Conservation (phyloP, 2,797 vertebrate species). For the Premnoplex brunnescens region DNA sequence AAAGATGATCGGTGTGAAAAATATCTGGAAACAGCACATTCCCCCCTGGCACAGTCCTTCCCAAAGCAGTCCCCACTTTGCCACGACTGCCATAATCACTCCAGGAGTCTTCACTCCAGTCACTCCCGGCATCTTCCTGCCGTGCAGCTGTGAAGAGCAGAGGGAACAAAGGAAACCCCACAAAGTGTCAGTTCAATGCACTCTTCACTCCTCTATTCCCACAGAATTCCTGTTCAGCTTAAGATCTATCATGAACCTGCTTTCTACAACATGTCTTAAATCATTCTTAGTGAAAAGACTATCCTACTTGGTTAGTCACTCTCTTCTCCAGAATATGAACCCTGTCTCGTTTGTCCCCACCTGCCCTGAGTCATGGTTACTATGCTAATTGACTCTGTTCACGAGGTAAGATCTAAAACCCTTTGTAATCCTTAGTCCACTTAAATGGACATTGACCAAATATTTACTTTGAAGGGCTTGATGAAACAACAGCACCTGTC, state of each 20-base stretch:
- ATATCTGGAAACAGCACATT: constrained; percentile 80
- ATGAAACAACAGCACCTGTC: neutral
- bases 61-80: constrained; percentile 74
- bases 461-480: neutral
- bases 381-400: neutral
- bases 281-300: neutral
- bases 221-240: neutral
- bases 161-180: neutral
- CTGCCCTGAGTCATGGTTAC: neutral
- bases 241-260: neutral
- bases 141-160: constrained; percentile 48
- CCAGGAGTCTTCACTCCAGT: constrained; percentile 70
- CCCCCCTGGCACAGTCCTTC: constrained; percentile 72
- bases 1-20: constrained; percentile 86
- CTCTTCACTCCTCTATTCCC: neutral
- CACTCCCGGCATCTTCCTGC: constrained; percentile 38
- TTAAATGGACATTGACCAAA: neutral
- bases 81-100: constrained; percentile 76
- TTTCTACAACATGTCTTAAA: neutral
- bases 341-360: neutral
- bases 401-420: neutral
- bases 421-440: neutral
- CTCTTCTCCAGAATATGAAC: neutral
- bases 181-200: neutral
- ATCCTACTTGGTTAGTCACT: neutral